A percentile compares a stretch with the other conserved stretches of the same genome.
phyloP scores from a whole-genome alignment of 2,888 invertebrate species.

The Lithophane leautieri region DNA sequence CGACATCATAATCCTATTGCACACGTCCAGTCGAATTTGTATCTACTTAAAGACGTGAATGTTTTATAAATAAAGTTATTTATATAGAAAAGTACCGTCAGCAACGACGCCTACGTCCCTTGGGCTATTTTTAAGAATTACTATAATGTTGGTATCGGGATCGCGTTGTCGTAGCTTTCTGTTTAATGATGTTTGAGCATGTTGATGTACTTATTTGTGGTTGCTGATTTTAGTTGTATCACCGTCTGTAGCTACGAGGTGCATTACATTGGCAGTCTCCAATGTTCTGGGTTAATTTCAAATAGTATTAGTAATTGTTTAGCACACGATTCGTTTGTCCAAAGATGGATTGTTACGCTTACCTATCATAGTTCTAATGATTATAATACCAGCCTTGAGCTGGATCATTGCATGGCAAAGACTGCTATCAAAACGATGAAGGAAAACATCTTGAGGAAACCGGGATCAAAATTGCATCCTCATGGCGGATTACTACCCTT shows the following conservation, averaged over 20 bases:
- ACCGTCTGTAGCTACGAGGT: not conserved
- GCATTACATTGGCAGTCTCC: not conserved
- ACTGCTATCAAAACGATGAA: not conserved
- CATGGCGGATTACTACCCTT: not conserved
- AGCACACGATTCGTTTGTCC: not conserved
- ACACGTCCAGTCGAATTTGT: slow-evolving; percentile 66
- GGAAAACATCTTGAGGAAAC: not conserved
- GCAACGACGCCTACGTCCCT: slow-evolving; percentile 68
- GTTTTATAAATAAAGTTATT: slow-evolving; percentile 73
- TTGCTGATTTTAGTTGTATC: slow-evolving; percentile 3
- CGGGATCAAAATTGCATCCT: not conserved
- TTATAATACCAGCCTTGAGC: not conserved
- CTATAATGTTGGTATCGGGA: slow-evolving; percentile 62
- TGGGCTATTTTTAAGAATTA: slow-evolving; percentile 64
- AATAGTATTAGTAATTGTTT: not conserved
- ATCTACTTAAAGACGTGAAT: slow-evolving; percentile 69
- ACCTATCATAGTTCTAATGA: not conserved
- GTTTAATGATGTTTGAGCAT: slow-evolving; percentile 18
- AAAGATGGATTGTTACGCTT: not conserved
- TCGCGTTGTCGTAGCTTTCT: slow-evolving; percentile 44
- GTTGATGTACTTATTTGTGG: slow-evolving; percentile 36
- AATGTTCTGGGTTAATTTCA: not conserved
- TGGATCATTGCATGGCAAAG: not conserved
- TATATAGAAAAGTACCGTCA: slow-evolving; percentile 70
- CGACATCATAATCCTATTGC: slow-evolving; percentile 69